Evolutionary conservation across 2,797 vertebrate genomes (phyloP).

Genomic region (Mormyrus hasselquistii): DNA sequence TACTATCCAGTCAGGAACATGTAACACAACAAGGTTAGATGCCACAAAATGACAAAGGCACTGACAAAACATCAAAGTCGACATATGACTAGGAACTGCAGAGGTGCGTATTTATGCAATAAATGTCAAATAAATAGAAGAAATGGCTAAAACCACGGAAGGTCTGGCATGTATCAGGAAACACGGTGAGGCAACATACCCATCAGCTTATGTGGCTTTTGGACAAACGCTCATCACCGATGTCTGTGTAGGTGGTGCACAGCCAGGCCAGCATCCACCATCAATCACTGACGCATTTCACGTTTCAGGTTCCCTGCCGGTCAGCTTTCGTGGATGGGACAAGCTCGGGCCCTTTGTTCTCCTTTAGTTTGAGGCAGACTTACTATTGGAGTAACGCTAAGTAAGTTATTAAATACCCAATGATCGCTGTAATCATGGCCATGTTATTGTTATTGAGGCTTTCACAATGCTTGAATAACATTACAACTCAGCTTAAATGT

Average conservation of each 20-base stretch:
- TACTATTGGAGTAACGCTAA: background rate
- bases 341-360: background rate
- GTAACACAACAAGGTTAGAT: background rate
- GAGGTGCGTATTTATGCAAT: background rate
- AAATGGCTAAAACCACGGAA: slow-evolving; percentile 22
- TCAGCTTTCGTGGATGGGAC: slow-evolving; percentile 24
- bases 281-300: slow-evolving; percentile 34
- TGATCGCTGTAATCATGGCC: background rate
- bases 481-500: background rate
- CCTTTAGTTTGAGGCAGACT: background rate
- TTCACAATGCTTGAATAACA: background rate
- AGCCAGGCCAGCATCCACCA: slow-evolving; percentile 43
- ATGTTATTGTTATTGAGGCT: background rate
- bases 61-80: background rate
- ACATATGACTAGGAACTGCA: background rate
- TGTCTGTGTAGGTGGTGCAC: slow-evolving; percentile 50
- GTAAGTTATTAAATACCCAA: background rate
- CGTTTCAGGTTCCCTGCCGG: slow-evolving; percentile 33
- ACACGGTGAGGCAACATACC: slow-evolving; percentile 31
- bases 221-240: slow-evolving; percentile 38
- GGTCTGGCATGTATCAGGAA: slow-evolving; percentile 37
- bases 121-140: background rate
- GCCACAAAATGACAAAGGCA: background rate
- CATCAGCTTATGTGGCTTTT: slow-evolving; percentile 39
- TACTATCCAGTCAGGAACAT: background rate